Evolutionary conservation across 1,140 invertebrate genomes (phyloP).

Genomic region (Neotoxoptera formosana): DNA sequence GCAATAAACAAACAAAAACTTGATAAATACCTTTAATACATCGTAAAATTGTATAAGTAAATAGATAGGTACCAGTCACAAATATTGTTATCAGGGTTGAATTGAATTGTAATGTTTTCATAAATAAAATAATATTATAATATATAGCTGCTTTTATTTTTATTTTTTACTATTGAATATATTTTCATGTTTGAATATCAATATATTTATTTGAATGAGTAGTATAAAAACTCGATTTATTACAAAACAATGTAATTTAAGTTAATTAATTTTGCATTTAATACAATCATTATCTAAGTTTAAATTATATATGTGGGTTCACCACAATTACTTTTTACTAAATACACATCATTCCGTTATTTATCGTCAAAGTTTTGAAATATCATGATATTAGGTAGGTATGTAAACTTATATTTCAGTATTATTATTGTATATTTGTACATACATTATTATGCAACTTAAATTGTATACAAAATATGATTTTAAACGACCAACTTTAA

Average conservation of each 20-base stretch:
- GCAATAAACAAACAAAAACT: neutral
- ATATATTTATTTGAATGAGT: neutral
- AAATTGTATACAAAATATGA: neutral
- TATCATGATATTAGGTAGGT: neutral
- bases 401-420: neutral
- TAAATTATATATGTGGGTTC: neutral
- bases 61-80: neutral
- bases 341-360: neutral
- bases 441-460: neutral
- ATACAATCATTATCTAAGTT: neutral
- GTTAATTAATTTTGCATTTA: neutral
- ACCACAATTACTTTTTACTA: neutral
- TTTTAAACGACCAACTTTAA: neutral
- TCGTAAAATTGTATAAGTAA: neutral
- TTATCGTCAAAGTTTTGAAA: conserved; percentile 1
- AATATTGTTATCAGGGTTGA: too few relatives aligned
- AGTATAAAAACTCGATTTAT: neutral
- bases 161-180: neutral
- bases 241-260: neutral
- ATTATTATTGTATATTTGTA: neutral
- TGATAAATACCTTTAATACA: neutral
- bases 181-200: neutral
- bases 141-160: neutral
- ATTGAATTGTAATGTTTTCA: neutral
- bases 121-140: neutral